Evolutionary conservation across 30 jellyfish, hydroid and myxozoan species (phyloP), one percentile per base, ranked within the genome.

Genomic region (Phacellophora camtschatica): DNA sequence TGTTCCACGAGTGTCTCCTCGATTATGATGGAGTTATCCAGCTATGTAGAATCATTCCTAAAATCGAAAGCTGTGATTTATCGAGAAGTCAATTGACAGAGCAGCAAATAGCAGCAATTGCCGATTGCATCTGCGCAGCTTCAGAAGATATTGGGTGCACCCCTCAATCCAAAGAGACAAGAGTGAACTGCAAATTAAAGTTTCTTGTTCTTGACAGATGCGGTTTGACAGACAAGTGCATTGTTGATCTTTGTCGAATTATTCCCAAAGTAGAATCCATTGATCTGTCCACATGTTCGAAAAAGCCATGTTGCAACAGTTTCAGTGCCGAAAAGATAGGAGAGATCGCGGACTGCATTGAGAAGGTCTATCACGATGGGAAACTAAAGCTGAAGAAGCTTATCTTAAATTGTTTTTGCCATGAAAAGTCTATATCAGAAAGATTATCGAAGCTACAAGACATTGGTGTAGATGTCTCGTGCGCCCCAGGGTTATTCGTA

Each of bases 271-370:
- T 72, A 19, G 42, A 2, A 6, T 34, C 13, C 0, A 51, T 72
- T 8, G 42, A 72, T 34, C 54, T 72, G 4, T 72, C 86, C 2
- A 49, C 72, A 24, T 53, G 74, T 1, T 74, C 86, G n/a, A 13
- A 51, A 8, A 46, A 61, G 2, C 24, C 34, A 1, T 5, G 23
- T 51, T 59, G 34, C 10, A 45, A 34, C 24, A 74, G 54, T 2
- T 50, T 72, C 35, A 3, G 41, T 0, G 31, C 27, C 12, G 74
- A 72, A 9, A 54, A 33, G 1, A 11, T 46, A 46, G n/a, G 2
- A 16, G 61, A 46, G 61, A 46, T 46, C 29, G 61, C 20, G 3
- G 7, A 9, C 20, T 46, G 61, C 4, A 9, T 46, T 11, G 61
- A 11, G 10, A 46, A 46, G n/a, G 61, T 28, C 11, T 46, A 46